phyloP scores from a whole-genome alignment of 2,888 invertebrate genomes.

The Rhamnusium bicolor region DNA sequence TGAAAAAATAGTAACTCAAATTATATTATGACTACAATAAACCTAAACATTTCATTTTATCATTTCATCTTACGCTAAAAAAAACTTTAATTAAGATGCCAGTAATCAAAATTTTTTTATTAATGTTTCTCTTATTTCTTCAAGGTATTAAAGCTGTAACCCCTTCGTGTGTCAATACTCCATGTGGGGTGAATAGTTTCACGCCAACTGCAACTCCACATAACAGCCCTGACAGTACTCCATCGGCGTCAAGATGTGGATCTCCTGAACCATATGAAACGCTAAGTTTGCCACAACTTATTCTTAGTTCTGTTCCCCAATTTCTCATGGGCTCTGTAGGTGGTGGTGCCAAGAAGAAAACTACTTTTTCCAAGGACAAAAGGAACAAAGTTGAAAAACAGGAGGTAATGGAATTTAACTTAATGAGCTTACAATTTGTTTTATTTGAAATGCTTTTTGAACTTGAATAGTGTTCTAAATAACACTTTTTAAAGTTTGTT shows the following conservation, averaged over 20 bases:
- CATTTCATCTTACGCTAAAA: too few species aligned
- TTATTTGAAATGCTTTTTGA: conserved; percentile 33
- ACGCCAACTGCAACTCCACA: conserved; percentile 91
- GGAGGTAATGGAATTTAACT: conserved; percentile 55
- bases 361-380: conserved; percentile 38
- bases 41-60: too few species aligned
- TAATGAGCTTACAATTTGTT: conserved; percentile 33
- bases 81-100: too few species aligned
- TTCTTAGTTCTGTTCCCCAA: conserved; percentile 79
- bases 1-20: too few species aligned
- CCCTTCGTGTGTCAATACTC: conserved; percentile 79
- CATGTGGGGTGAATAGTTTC: conserved; percentile 78
- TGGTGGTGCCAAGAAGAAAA: conserved; percentile 70
- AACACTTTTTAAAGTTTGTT: neutral
- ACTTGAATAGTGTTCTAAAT: neutral
- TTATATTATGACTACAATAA: too few species aligned
- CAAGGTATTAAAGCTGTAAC: conserved; percentile 80
- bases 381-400: conserved; percentile 49
- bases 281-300: conserved; percentile 72
- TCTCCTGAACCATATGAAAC: conserved; percentile 74
- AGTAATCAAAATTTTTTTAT: neutral
- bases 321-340: conserved; percentile 77
- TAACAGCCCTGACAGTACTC: conserved; percentile 85
- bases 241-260: conserved; percentile 72
- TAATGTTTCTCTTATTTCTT: conserved; percentile 37